phyloP scores from a whole-genome alignment of 2,797 vertebrate species.

The Diglossa cyanea region DNA sequence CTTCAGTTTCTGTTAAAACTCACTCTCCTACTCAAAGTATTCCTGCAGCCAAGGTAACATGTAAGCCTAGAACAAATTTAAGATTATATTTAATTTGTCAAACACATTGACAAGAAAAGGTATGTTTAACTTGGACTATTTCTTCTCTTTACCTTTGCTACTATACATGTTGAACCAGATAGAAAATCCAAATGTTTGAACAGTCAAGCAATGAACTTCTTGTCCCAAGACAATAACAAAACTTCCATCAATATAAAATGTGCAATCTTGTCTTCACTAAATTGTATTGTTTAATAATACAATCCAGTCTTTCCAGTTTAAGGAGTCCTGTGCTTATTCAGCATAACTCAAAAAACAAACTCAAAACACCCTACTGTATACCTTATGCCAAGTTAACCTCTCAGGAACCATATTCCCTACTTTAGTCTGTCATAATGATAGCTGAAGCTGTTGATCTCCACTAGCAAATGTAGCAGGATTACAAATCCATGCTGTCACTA shows the following conservation, averaged over 20 bases:
- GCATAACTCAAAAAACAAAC: neutral
- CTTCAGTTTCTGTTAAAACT: constrained; percentile 33
- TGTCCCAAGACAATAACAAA: neutral
- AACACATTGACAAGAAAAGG: constrained; percentile 13
- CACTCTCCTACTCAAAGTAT: neutral
- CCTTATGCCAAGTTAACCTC: neutral
- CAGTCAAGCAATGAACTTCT: neutral
- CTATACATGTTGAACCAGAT: neutral
- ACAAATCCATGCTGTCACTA: neutral
- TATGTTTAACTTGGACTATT: constrained; percentile 10
- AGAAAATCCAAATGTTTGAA: constrained; percentile 14
- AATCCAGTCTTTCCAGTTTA: neutral
- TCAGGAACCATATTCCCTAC: neutral
- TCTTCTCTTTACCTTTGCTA: constrained; percentile 14
- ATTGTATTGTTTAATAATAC: neutral
- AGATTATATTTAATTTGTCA: constrained; percentile 30
- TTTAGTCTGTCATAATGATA: neutral
- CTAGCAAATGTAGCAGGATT: neutral
- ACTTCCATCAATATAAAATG: neutral
- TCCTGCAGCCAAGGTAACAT: neutral
- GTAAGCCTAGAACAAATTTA: constrained; percentile 12
- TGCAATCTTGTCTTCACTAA: neutral
- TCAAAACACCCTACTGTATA: neutral
- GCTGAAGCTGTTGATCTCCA: neutral
- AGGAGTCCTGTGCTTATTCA: neutral